phyloP scores from a whole-genome alignment of 2,113 vertebrate genomes.

The Eupsittula cactorum region DNA sequence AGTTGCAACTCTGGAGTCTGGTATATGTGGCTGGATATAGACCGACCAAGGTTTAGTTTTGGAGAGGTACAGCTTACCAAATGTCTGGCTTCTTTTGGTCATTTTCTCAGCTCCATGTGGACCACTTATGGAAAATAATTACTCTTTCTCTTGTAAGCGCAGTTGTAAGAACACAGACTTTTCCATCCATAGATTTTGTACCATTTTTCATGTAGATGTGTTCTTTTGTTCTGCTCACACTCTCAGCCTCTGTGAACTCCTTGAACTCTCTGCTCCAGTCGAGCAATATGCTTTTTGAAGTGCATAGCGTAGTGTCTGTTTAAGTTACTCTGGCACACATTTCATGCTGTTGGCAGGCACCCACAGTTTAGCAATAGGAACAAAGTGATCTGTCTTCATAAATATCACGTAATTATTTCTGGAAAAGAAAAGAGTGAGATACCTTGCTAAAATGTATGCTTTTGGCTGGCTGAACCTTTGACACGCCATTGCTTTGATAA shows the following conservation, averaged over 20 bases:
- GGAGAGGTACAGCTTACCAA: neutral
- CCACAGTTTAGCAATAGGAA: constrained; percentile 27
- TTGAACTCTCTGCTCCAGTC: constrained; percentile 2
- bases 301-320: neutral
- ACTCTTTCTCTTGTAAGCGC: neutral
- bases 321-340: constrained; percentile 17
- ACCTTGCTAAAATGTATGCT: constrained; percentile 17
- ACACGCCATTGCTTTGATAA: neutral
- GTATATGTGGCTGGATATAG: neutral
- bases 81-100: neutral
- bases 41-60: neutral
- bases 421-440: constrained; percentile 1
- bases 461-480: neutral
- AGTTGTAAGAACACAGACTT: neutral
- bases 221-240: neutral
- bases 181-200: neutral
- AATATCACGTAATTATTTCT: constrained; percentile 44
- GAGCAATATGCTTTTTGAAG: constrained; percentile 21
- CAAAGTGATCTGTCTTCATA: constrained; percentile 50
- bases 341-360: constrained; percentile 35
- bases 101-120: neutral
- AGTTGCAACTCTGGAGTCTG: neutral
- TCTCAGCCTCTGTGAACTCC: constrained; percentile 8
- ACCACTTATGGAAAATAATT: neutral
- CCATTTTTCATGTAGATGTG: neutral